Evolutionary conservation across 2,888 invertebrate species (phyloP).

Genomic region (Torymus auratus): DNA sequence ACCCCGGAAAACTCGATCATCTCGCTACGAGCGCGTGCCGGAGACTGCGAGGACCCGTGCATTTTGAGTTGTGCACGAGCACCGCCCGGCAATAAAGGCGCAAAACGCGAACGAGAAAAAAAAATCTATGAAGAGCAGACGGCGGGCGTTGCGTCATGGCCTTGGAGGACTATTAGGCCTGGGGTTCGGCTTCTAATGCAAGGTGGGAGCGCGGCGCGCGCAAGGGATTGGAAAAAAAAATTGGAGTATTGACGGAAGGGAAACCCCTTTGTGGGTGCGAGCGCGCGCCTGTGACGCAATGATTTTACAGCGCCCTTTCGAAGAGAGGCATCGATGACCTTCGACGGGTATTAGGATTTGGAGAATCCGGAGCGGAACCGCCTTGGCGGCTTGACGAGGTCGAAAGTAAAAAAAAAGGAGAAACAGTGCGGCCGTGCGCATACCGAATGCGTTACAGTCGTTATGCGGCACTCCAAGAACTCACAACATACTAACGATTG

Average conservation of each 20-base stretch:
- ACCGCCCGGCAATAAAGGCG: conserved; percentile 44
- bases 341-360: conserved; percentile 48
- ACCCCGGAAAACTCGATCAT: conserved; percentile 56
- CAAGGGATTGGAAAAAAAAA: conserved; percentile 65
- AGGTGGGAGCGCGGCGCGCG: background rate
- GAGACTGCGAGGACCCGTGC: conserved; percentile 58
- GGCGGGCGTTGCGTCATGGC: conserved; percentile 62
- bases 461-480: background rate
- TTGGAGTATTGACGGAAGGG: conserved; percentile 74
- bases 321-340: conserved; percentile 44
- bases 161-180: conserved; percentile 63
- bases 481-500: conserved; percentile 1
- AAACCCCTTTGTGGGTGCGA: conserved; percentile 59
- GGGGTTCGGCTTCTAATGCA: conserved; percentile 9
- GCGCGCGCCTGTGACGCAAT: conserved; percentile 24
- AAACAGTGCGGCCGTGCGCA: background rate
- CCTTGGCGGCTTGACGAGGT: background rate
- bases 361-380: background rate
- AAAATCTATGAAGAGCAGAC: conserved; percentile 37
- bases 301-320: conserved; percentile 5
- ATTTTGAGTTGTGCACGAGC: conserved; percentile 56
- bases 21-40: conserved; percentile 56
- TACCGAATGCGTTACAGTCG: conserved; percentile 8
- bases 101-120: conserved; percentile 55
- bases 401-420: too few species aligned